Percentiles rank a stretch among this genome's conserved stretches.
phyloP scores from a whole-genome alignment of 2,113 vertebrate species.

The Formicarius rufipectus region DNA sequence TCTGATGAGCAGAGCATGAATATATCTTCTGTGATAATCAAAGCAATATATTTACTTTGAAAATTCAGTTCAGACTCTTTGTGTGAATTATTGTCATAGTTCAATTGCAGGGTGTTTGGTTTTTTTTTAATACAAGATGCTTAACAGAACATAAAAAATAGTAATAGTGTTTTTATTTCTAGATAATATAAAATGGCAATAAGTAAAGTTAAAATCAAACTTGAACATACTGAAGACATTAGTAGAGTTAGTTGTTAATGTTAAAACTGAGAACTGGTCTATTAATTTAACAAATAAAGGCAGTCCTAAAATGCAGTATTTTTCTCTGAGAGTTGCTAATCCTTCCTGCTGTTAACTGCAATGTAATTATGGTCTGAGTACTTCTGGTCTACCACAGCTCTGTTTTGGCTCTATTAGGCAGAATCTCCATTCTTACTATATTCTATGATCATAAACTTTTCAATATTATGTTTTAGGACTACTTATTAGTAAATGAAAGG shows the following conservation, averaged over 20 bases:
- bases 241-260: constrained; percentile 22
- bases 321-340: neutral
- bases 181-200: neutral
- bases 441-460: neutral
- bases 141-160: neutral
- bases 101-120: neutral
- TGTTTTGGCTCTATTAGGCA: neutral
- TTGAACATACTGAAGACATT: constrained; percentile 8
- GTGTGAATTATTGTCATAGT: neutral
- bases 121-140: neutral
- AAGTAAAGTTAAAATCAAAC: constrained; percentile 21
- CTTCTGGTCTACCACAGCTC: neutral
- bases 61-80: neutral
- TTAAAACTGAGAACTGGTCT: neutral
- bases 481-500: neutral
- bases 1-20: neutral
- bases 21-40: neutral
- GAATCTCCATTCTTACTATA: neutral
- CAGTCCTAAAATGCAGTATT: neutral
- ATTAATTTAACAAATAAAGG: constrained; percentile 40
- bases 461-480: neutral
- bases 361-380: neutral
- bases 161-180: neutral
- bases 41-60: neutral
- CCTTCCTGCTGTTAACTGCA: constrained; percentile 24